A percentile compares a stretch with the other conserved stretches of the same genome.
Conservation (phyloP, 2,797 vertebrate species). For the Gymnopithys bicolor region DNA sequence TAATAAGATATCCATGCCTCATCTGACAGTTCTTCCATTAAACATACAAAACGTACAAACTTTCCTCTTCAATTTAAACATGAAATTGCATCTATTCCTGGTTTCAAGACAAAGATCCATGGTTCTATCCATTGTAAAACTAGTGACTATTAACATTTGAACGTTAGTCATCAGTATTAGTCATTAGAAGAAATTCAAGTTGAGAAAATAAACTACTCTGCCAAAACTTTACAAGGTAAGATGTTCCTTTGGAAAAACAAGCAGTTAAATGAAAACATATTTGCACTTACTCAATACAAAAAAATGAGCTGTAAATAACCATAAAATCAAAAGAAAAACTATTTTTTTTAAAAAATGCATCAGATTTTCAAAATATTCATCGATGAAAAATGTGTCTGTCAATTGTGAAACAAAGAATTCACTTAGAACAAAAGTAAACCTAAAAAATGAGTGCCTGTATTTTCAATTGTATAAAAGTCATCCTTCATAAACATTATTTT, state of each 20-base stretch:
- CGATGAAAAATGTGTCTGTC: background rate
- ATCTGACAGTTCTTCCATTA: background rate
- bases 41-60: background rate
- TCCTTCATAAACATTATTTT: background rate
- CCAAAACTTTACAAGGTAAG: background rate
- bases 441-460: background rate
- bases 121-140: background rate
- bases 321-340: background rate
- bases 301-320: background rate
- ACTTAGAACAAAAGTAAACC: background rate
- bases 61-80: background rate
- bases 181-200: background rate
- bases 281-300: background rate
- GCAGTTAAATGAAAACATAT: conserved; percentile 14
- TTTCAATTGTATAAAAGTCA: background rate
- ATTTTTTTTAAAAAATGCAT: background rate
- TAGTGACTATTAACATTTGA: background rate
- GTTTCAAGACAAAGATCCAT: background rate
- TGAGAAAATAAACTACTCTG: background rate
- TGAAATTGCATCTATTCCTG: background rate
- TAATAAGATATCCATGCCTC: background rate
- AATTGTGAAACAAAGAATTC: background rate
- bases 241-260: background rate
- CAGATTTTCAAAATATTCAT: background rate
- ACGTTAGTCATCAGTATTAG: background rate